These are phyloP conservation scores for Tiliacea citrago DNA, from an alignment of 2,888 invertebrate genomes.

Conservation along the genomic window DNA sequence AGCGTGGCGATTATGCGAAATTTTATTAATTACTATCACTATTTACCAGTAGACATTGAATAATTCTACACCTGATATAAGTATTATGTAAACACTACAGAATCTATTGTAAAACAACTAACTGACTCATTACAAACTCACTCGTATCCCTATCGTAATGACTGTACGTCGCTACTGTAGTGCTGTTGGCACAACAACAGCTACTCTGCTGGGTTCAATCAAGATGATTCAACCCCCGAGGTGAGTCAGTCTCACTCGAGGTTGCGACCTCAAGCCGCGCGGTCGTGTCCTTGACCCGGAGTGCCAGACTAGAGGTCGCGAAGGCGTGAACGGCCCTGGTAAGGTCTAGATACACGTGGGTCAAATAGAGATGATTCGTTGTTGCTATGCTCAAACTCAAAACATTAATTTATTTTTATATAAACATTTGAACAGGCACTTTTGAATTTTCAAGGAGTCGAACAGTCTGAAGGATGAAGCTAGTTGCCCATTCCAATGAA, in stretches of 20 bases:
- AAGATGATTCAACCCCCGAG: constrained; percentile 46
- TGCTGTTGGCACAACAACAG: constrained; percentile 42
- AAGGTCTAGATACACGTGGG: background rate
- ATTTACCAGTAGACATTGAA: background rate
- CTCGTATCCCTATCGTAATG: constrained; percentile 1
- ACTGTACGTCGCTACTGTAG: constrained; percentile 5
- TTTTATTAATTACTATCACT: too few species aligned
- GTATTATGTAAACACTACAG: constrained; percentile 12
- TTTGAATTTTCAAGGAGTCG: background rate
- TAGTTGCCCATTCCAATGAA: background rate
- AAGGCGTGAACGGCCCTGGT: background rate
- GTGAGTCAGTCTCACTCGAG: constrained; percentile 30
- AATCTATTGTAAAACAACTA: constrained; percentile 6
- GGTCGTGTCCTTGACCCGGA: constrained; percentile 38
- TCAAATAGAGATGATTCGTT: background rate
- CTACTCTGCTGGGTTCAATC: constrained; percentile 8
- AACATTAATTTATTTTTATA: background rate
- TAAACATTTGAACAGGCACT: too few species aligned
- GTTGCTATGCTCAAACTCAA: background rate
- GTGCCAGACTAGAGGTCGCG: constrained; percentile 4
- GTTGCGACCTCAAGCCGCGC: constrained; percentile 17
- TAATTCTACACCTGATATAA: background rate
- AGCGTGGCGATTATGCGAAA: too few species aligned
- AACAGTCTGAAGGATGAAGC: background rate
- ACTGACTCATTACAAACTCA: background rate